These are phyloP conservation scores for Poecilia velifera DNA, from an alignment of 2,797 vertebrate species.

Conservation along the genomic window DNA sequence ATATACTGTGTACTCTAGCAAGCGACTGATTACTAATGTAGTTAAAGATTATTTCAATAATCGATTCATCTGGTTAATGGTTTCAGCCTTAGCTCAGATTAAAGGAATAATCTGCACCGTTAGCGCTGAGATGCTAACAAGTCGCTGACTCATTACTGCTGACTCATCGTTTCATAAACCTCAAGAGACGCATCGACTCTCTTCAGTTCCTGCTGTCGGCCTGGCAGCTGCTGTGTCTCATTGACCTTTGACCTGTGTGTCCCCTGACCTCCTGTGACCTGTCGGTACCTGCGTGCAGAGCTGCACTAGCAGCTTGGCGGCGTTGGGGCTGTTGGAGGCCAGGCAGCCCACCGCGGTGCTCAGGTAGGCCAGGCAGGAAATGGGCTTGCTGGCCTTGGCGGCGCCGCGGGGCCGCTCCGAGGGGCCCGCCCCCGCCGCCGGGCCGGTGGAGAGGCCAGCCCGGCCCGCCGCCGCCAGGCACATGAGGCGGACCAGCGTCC, in stretches of 20 bases:
- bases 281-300: constrained; percentile 88
- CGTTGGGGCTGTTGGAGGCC: constrained; percentile 93
- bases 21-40: too few species aligned
- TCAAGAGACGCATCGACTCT: background rate
- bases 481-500: constrained; percentile 95
- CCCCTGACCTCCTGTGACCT: too few species aligned
- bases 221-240: too few species aligned
- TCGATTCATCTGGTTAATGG: too few species aligned
- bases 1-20: too few species aligned
- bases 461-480: constrained; percentile 95
- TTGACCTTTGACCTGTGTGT: too few species aligned
- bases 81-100: background rate
- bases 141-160: background rate
- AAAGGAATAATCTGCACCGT: background rate
- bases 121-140: background rate
- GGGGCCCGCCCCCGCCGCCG: constrained; percentile 66
- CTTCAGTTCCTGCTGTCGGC: background rate
- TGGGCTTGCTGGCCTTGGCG: constrained; percentile 92
- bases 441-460: constrained; percentile 92
- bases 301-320: constrained; percentile 95
- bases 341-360: constrained; percentile 97
- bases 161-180: background rate
- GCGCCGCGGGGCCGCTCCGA: constrained; percentile 87
- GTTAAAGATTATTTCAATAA: too few species aligned
- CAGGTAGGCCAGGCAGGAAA: constrained; percentile 95